Conservation (phyloP, 2,888 invertebrate species). For the Chrysolina haemoptera region DNA sequence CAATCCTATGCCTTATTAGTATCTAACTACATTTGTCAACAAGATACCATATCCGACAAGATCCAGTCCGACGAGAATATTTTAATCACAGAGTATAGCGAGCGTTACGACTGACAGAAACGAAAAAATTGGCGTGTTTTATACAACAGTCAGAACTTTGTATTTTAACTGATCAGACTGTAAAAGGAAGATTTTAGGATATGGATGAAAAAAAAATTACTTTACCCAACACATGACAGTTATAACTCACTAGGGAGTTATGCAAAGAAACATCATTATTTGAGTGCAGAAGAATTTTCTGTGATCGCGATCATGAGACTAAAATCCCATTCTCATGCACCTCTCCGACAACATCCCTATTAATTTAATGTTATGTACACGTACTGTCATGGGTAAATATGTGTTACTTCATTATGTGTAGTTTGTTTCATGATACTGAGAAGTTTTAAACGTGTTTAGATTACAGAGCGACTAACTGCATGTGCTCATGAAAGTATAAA, state of each 20-base stretch:
- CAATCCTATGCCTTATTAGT: constrained; percentile 33
- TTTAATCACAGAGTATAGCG: constrained; percentile 25
- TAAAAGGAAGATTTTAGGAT: too few species aligned
- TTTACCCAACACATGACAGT: too few species aligned
- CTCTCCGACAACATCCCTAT: background rate
- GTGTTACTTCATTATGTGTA: background rate
- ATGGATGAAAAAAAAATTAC: too few species aligned
- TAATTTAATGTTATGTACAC: background rate
- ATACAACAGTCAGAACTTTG: background rate
- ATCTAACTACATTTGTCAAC: constrained; percentile 35
- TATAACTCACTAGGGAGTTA: too few species aligned
- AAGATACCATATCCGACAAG: constrained; percentile 32
- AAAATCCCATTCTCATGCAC: background rate
- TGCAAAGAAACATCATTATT: too few species aligned
- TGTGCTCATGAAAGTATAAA: constrained; percentile 22
- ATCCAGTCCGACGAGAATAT: constrained; percentile 21
- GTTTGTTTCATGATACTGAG: constrained; percentile 8
- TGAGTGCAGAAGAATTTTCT: too few species aligned
- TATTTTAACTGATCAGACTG: too few species aligned
- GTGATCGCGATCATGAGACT: too few species aligned
- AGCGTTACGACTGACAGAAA: background rate
- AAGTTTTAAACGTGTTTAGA: constrained; percentile 25
- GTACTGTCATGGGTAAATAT: background rate
- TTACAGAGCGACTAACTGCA: constrained; percentile 20
- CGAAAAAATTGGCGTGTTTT: background rate